Percentiles rank a stretch among this genome's conserved stretches.
phyloP scores from a whole-genome alignment of 1,140 invertebrate species.

The Leptinotarsa undecemlineata region DNA sequence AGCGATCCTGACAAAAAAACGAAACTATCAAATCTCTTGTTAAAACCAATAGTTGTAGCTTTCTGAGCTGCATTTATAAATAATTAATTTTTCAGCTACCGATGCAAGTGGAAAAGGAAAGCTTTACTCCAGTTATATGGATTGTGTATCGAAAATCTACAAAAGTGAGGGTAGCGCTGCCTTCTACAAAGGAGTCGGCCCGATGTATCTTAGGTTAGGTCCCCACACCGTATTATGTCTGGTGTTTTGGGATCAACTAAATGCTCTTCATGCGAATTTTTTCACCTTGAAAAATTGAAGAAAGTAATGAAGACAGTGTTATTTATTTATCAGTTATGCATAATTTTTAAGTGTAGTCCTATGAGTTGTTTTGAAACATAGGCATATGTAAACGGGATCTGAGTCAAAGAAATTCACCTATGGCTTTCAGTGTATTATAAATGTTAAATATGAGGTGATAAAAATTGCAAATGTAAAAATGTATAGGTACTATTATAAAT shows the following conservation, averaged over 20 bases:
- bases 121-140: conserved; percentile 74
- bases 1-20: no score
- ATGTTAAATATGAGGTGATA: no score
- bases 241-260: conserved; percentile 84
- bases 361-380: no score
- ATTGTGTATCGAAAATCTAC: conserved; percentile 79
- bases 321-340: no score
- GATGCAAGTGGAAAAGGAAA: conserved; percentile 69
- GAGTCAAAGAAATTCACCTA: no score
- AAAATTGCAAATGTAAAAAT: no score
- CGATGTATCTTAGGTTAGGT: conserved; percentile 81
- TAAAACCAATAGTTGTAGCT: background rate
- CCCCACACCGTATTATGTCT: conserved; percentile 85
- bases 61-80: background rate
- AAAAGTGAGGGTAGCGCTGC: conserved; percentile 75
- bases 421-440: no score
- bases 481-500: no score
- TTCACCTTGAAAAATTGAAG: background rate
- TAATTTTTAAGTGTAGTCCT: no score
- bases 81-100: conserved; percentile 59
- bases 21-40: no score
- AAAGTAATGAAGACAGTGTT: background rate
- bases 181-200: conserved; percentile 85
- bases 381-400: no score
- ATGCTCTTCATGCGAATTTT: conserved; percentile 47